These are phyloP conservation scores for Formicarius rufipectus DNA, from an alignment of 2,113 vertebrate species.

Conservation along the genomic window DNA sequence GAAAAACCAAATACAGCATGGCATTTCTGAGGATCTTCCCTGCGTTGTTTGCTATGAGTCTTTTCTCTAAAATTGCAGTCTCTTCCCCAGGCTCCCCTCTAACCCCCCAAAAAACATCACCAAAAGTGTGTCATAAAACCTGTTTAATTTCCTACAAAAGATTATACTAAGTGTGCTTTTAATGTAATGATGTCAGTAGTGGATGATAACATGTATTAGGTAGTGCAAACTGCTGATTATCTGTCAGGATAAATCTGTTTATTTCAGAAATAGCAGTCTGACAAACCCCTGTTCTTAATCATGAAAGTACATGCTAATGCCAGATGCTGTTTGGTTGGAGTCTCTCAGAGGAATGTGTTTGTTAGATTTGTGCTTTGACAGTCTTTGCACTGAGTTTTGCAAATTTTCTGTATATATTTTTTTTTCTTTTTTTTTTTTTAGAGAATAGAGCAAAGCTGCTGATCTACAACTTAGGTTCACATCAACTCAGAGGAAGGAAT, in stretches of 20 bases:
- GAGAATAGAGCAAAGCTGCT: neutral
- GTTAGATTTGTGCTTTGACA: constrained; percentile 45
- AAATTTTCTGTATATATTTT: neutral
- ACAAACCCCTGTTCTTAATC: constrained; percentile 74
- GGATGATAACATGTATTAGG: constrained; percentile 77
- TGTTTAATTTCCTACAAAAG: constrained; percentile 77
- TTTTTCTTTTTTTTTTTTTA: neutral
- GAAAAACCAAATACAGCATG: constrained; percentile 46
- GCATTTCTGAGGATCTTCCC: constrained; percentile 32
- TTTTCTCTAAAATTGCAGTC: constrained; percentile 27
- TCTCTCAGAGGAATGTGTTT: constrained; percentile 41
- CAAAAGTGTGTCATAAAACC: constrained; percentile 62
- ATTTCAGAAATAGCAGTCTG: constrained; percentile 73
- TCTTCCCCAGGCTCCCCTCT: neutral
- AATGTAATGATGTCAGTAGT: constrained; percentile 75
- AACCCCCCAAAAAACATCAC: neutral
- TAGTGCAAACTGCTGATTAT: constrained; percentile 75
- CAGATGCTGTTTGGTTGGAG: constrained; percentile 60
- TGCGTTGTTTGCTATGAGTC: neutral
- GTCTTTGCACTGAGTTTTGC: constrained; percentile 9
- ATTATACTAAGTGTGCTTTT: constrained; percentile 78
- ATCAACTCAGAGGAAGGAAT: constrained; percentile 34
- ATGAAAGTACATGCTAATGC: constrained; percentile 65
- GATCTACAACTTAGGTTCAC: neutral
- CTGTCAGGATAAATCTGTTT: constrained; percentile 79